Base-by-base conservation (phyloP, 2,888 invertebrate species). In the Priocnemis perturbator region DNA sequence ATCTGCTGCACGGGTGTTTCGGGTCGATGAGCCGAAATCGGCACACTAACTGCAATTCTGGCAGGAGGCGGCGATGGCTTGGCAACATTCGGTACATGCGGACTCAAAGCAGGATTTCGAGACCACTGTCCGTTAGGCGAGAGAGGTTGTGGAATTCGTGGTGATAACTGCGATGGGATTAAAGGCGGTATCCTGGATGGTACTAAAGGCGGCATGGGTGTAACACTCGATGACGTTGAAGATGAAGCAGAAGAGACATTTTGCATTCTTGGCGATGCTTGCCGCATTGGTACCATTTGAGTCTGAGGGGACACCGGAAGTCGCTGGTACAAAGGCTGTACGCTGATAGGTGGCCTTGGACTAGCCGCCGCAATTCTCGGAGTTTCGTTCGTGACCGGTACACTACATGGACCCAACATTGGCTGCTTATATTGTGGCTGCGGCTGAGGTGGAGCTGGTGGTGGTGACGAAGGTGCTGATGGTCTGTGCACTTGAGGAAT, bases 61-160 rank as follows among this genome's bases (percentile, higher is more conserved):
- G 85, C 82, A 0, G 85, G 81, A 0, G 82, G 69, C 3, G 81
- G 71, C 5, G 84, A 73, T 1, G 83, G 73, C 67, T 88, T 86
- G 0, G 76, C 79, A 1, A 78, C 73, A 0, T 66, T 77, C 0
- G 84, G 77, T 9, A 82, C 56, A 9, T 84, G 83, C 1, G 87
- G 78, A 58, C 74, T 83, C 37, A 85, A 57, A 0, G 83, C 64
- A 0, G 85, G 69, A 19, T 73, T 82, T 3, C 86, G 81, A 2
- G 82, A 82, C 88, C 88, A 88, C 56, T 88, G 89, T 0, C 89
- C 88, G 53, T 88, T 89, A 0, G 89, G 88, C 0, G 88, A 88
- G 0, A 85, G 78, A 0, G 88, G 84, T 26, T 86, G 87, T 3
- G 86, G 66, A 0, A 85, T 77, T 11, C 87, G 74, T 0, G 86